phyloP scores from a whole-genome alignment of 2,113 vertebrate species.

The Lepisosteus oculatus region DNA sequence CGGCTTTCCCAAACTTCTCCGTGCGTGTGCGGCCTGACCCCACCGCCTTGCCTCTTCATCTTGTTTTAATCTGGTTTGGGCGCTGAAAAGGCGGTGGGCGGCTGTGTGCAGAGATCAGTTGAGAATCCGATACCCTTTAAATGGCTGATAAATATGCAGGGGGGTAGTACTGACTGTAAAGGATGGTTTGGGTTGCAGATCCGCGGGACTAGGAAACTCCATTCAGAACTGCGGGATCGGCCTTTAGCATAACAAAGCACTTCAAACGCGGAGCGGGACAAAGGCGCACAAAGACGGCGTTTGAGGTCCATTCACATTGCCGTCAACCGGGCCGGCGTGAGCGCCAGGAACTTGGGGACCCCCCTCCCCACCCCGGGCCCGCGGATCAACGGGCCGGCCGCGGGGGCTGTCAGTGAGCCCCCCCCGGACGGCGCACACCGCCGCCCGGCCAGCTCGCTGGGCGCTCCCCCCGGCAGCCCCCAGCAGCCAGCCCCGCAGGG shows the following conservation, averaged over 20 bases:
- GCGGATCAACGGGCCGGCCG: too few relatives aligned
- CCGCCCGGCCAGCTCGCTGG: too few relatives aligned
- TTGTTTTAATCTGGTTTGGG: conserved; percentile 2
- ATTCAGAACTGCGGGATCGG: background rate
- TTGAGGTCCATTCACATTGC: background rate
- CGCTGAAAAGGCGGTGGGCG: background rate
- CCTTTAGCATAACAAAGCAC: too few relatives aligned
- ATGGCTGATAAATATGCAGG: background rate
- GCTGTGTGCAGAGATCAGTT: background rate
- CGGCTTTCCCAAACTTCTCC: background rate
- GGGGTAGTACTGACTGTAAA: background rate
- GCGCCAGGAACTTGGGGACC: background rate
- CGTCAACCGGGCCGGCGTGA: background rate
- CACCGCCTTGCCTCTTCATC: background rate
- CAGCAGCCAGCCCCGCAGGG: too few relatives aligned
- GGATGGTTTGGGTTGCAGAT: background rate
- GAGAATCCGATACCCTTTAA: background rate
- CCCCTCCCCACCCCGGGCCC: too few relatives aligned
- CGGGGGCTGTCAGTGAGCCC: too few relatives aligned
- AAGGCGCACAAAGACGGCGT: background rate
- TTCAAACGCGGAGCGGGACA: too few relatives aligned
- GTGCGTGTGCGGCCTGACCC: background rate
- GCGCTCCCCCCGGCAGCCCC: too few relatives aligned
- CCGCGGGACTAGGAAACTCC: background rate
- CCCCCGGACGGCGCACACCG: too few relatives aligned